Base-by-base conservation (phyloP, 2,113 vertebrate species). In the Lamprotornis superbus region DNA sequence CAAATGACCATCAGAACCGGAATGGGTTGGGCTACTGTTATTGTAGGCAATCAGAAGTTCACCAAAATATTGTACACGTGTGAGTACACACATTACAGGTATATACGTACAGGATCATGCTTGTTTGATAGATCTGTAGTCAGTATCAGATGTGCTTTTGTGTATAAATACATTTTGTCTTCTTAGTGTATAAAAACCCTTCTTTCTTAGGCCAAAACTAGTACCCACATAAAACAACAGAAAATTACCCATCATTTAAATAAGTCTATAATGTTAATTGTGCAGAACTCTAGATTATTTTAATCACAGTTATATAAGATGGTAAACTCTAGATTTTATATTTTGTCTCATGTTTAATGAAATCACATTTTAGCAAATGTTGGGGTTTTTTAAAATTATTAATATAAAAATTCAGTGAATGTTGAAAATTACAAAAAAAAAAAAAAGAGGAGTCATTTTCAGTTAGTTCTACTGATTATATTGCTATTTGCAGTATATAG, bases 41-140 rank as follows among this genome's bases (percentile, higher is more conserved):
- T 9, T 86, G 40, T 7, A 57, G 31, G 23, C 24, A 52, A 79
- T 15, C 15, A 50, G 15, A 47, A 84, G 27, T 31, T 90, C 59
- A 77, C 40, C 37, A 81, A 83, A 91, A 60, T 27, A 5, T 22
- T n/a, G 6, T 17, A 24, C 2, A 0, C 0, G 0, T 22, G 6
- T 18, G 11, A 8, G 1, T 16, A 3, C 33, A 27, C 2, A 40
- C 17, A 8, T 10, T 17, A 8, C 20, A 50, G 4, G 1, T 30
- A 30, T 3, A 5, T 30, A 50, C 0, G 0, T 24, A 47, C 1
- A 9, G 13, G 44, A 56, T n/a, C 11, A 52, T 75, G 11, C 11
- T n/a, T 71, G 4, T 69, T 82, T 57, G 39, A 77, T 21, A 11
- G 28, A 44, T 79, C 20, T 57, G 9, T 16, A 39, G n/a, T 16